phyloP scores from a whole-genome alignment of 2,113 vertebrate species.

The Osmerus mordax region DNA sequence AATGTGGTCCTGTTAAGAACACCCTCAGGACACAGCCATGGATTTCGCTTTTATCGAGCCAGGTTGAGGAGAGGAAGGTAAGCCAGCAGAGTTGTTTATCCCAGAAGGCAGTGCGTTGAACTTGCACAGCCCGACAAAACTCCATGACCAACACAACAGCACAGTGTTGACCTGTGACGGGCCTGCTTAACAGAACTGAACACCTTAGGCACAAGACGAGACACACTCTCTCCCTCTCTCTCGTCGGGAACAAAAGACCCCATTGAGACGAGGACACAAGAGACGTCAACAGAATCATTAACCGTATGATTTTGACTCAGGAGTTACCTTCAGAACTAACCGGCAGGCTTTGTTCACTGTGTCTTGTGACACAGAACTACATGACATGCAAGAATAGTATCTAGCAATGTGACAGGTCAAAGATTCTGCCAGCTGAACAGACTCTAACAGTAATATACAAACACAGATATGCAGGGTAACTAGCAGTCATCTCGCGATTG shows the following conservation, averaged over 20 bases:
- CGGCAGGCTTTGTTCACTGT: slow-evolving; percentile 40
- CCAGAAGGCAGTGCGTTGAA: no score
- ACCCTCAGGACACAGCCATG: background rate
- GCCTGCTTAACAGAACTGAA: slow-evolving; percentile 24
- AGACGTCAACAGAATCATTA: slow-evolving; percentile 45
- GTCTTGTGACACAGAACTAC: slow-evolving; percentile 40
- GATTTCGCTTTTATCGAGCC: background rate
- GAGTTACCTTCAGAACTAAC: slow-evolving; percentile 57
- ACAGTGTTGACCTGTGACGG: slow-evolving; percentile 20
- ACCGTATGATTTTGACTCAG: slow-evolving; percentile 39
- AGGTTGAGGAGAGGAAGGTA: background rate
- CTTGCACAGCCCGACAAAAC: slow-evolving; percentile 7
- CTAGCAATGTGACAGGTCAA: background rate
- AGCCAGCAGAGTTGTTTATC: no score
- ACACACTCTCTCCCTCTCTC: slow-evolving; percentile 25
- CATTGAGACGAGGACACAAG: slow-evolving; percentile 43
- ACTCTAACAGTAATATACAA: no score
- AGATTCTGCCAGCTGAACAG: background rate
- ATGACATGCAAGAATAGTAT: slow-evolving; percentile 30
- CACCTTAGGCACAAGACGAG: slow-evolving; percentile 57
- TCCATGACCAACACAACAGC: background rate
- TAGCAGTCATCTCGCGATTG: no score
- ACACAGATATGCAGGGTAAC: no score
- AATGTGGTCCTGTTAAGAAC: background rate
- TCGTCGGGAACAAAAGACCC: slow-evolving; percentile 51